Evolutionary conservation across 2,888 invertebrate genomes (phyloP).

Genomic region (Cacoxenus indagator): DNA sequence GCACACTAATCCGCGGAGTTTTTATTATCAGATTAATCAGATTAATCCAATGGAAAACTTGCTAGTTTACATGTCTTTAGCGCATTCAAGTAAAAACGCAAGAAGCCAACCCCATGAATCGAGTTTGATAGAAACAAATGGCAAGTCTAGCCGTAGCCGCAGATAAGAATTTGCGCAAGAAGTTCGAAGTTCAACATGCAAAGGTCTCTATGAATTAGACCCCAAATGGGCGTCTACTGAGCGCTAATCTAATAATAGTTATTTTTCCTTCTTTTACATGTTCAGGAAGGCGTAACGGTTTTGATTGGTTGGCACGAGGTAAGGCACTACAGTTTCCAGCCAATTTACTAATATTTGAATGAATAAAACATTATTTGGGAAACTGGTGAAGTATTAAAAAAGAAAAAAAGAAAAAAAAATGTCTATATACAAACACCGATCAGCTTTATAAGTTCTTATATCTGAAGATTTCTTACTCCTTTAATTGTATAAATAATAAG

Average conservation of each 20-base stretch:
- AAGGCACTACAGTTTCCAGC: too few species aligned
- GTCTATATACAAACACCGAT: too few species aligned
- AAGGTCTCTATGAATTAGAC: not conserved
- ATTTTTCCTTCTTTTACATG: not conserved
- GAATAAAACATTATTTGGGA: too few species aligned
- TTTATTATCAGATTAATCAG: conserved; percentile 63
- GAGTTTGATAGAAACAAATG: conserved; percentile 8
- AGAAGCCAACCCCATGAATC: not conserved
- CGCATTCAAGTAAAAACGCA: not conserved
- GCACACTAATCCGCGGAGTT: conserved; percentile 42
- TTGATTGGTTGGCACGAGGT: not conserved
- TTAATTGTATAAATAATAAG: too few species aligned
- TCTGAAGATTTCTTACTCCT: too few species aligned
- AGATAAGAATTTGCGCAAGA: conserved; percentile 15
- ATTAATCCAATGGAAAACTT: conserved; percentile 63
- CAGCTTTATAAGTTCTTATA: too few species aligned
- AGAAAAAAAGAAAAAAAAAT: too few species aligned
- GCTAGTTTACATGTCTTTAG: conserved; percentile 45
- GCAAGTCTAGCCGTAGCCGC: conserved; percentile 7
- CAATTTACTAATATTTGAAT: too few species aligned
- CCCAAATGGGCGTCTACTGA: not conserved
- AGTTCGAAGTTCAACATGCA: not conserved
- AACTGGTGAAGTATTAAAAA: too few species aligned
- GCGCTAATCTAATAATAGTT: not conserved
- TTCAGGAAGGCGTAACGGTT: not conserved